Percentiles rank a stretch among this genome's conserved stretches.
Conservation (phyloP, 2,113 vertebrate genomes). For the Heptranchias perlo region DNA sequence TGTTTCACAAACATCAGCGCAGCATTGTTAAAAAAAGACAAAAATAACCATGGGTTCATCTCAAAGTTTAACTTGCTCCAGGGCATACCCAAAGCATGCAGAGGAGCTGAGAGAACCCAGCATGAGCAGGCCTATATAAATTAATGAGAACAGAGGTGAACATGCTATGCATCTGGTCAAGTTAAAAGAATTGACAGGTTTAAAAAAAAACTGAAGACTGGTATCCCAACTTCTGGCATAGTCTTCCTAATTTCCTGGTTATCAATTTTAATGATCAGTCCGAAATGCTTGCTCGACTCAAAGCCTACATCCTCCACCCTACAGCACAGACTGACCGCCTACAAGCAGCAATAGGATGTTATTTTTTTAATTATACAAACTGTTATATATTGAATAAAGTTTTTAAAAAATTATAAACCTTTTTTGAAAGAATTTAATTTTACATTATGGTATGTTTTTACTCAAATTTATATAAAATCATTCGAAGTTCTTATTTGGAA, state of each 20-base stretch:
- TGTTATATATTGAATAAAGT: no score
- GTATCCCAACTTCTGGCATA: neutral
- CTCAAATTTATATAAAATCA: no score
- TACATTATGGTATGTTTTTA: neutral
- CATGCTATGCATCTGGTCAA: neutral
- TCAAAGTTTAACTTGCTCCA: neutral
- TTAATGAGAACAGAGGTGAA: neutral
- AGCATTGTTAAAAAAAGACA: neutral
- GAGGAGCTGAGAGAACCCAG: neutral
- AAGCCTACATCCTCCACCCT: neutral
- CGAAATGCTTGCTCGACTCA: neutral
- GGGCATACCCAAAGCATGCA: neutral
- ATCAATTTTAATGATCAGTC: neutral
- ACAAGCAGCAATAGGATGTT: neutral
- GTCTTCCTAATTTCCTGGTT: neutral
- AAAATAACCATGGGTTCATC: neutral
- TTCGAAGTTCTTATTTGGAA: no score
- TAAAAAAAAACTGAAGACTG: neutral
- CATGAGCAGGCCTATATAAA: neutral
- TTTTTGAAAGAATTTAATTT: neutral
- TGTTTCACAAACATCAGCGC: neutral
- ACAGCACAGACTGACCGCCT: neutral
- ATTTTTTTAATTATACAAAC: no score
- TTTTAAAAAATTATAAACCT: neutral
- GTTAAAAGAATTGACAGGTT: neutral